A percentile compares a stretch with the other conserved stretches of the same genome.
phyloP scores from a whole-genome alignment of 2,113 vertebrate species.

The Nannobrachium achirus region DNA sequence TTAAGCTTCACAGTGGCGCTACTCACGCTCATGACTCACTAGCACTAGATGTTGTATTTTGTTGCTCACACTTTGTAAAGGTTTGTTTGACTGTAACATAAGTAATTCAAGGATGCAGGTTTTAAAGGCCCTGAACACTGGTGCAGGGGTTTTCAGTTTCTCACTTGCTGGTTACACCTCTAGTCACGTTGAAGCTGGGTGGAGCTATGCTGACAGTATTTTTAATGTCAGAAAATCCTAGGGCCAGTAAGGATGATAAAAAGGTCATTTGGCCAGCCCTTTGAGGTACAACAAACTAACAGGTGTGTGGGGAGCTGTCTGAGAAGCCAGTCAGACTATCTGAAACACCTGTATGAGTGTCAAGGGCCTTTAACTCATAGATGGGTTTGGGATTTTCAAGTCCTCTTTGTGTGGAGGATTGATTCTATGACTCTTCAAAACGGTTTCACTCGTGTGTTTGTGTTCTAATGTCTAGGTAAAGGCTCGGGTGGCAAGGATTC shows the following conservation, averaged over 20 bases:
- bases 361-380: no score
- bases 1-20: constrained; percentile 54
- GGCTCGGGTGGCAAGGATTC: not conserved
- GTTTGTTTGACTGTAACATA: constrained; percentile 36
- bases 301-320: no score
- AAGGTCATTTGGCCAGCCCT: no score
- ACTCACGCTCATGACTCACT: constrained; percentile 31
- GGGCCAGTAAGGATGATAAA: no score
- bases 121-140: not conserved
- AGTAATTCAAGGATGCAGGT: not conserved
- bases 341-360: no score
- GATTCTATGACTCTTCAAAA: constrained; percentile 18
- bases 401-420: constrained; percentile 40
- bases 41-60: constrained; percentile 50
- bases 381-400: no score
- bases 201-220: no score
- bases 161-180: not conserved
- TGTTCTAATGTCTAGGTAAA: not conserved
- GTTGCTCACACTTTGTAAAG: constrained; percentile 19
- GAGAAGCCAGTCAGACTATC: no score
- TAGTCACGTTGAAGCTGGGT: no score
- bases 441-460: constrained; percentile 50
- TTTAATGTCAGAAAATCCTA: no score
- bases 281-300: no score
- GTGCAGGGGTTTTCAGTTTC: not conserved